Percentiles rank a stretch among this genome's conserved stretches.
Evolutionary conservation across 1,140 invertebrate genomes (phyloP).

Genomic region (Drosophila oshimai): DNA sequence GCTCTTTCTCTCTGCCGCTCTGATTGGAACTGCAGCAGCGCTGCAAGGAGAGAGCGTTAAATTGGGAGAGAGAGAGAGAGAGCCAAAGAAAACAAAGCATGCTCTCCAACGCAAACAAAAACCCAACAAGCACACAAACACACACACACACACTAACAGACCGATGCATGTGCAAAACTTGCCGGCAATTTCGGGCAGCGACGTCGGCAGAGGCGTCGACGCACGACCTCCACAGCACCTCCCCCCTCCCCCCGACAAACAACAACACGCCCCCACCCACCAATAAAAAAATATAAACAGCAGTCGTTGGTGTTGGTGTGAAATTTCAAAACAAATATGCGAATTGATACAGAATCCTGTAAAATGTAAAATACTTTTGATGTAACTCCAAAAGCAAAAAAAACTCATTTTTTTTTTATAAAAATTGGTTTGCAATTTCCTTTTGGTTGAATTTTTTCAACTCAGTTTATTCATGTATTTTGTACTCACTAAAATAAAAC

Average conservation of each 20-base stretch:
- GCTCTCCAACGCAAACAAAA: constrained; percentile 43
- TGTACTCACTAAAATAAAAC: too few species aligned
- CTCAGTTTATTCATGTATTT: too few species aligned
- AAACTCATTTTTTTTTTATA: too few species aligned
- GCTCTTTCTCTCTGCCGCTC: constrained; percentile 3
- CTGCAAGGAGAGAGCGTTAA: not conserved
- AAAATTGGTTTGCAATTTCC: too few species aligned
- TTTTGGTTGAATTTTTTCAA: too few species aligned
- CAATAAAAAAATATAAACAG: not conserved
- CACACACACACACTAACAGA: not conserved
- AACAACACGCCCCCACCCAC: not conserved
- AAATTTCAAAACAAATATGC: not conserved
- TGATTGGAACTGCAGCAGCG: constrained; percentile 14
- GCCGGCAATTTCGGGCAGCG: constrained; percentile 43
- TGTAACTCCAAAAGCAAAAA: too few species aligned
- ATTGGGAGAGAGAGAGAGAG: not conserved
- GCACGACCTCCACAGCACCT: constrained; percentile 6
- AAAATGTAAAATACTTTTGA: too few species aligned
- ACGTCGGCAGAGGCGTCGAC: not conserved
- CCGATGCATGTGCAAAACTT: constrained; percentile 53
- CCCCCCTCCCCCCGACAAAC: not conserved
- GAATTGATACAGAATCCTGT: not conserved
- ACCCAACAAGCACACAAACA: not conserved
- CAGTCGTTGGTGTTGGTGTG: not conserved
- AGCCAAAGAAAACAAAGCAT: too few species aligned